phyloP scores from a whole-genome alignment of 2,113 vertebrate genomes.

The Percina caprodes region DNA sequence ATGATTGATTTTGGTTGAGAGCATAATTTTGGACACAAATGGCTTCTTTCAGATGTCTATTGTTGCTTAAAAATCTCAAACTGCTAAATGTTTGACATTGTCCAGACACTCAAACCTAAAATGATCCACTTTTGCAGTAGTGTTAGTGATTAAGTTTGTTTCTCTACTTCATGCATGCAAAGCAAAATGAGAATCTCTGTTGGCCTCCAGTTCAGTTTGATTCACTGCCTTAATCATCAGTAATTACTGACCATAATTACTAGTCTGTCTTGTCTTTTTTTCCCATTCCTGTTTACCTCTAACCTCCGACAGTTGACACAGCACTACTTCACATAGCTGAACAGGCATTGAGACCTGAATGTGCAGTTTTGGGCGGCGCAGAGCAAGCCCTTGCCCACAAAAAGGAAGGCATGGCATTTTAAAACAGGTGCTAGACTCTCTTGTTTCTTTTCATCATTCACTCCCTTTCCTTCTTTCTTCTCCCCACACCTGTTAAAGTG shows the following conservation, averaged over 20 bases:
- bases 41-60: too few relatives aligned
- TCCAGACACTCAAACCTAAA: neutral
- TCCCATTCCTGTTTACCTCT: constrained; percentile 25
- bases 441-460: constrained; percentile 56
- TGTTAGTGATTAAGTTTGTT: neutral
- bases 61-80: too few relatives aligned
- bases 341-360: constrained; percentile 52
- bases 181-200: neutral
- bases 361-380: constrained; percentile 56
- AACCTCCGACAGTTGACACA: constrained; percentile 51
- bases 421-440: constrained; percentile 76
- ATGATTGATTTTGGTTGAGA: too few relatives aligned
- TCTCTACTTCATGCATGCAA: neutral
- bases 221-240: constrained; percentile 13
- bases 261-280: neutral
- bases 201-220: neutral
- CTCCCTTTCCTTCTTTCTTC: constrained; percentile 58
- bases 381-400: constrained; percentile 63
- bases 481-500: constrained; percentile 76
- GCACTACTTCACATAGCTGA: constrained; percentile 64
- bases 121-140: neutral
- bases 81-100: too few relatives aligned
- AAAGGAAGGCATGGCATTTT: constrained; percentile 42
- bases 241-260: constrained; percentile 43
- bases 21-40: too few relatives aligned